Evolutionary conservation across 1,140 invertebrate species (phyloP), one percentile per base, ranked within the genome.

Genomic region (Scaptodrosophila lebanonensis): DNA sequence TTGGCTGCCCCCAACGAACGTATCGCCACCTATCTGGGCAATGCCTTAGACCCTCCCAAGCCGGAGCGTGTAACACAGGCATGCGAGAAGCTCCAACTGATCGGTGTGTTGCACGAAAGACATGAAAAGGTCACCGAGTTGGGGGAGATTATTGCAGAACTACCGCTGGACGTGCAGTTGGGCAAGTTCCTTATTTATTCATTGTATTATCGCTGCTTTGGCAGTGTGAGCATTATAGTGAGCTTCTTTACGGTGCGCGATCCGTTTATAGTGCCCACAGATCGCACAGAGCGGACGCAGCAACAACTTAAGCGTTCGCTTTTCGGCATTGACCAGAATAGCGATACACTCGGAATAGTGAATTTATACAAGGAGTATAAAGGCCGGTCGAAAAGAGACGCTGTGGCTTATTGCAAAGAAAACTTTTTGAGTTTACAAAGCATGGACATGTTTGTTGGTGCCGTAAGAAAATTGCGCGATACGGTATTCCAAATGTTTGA

Each of bases 161-260:
- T 86, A 13, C 84, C 84, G 0, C 17, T 86, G 5, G 63, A 68
- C 49, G 75, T 85, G 2, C 75, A 84, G 22, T 18, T 97, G 22
- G 95, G 95, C 9, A 97, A 98, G 89, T 95, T 97, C 92, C 84
- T 99, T 22, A 87, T 99, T 0, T 97, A 96, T 84, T 92, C 95
- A 1, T 91, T 96, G 8, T 93, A 98, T 8, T 90, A 98, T 11
- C 96, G 96, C 83, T 99, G 98, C 85, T 87, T 98, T 2, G 96
- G 98, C 88, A 97, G 97, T 11, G 90, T 99, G 30, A 87, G 98
- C n/a, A 98, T 97, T 0, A 94, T 99, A 17, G 95, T 95, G 3
- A 95, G 95, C 82, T 91, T 91, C 51, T 89, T 98, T 36, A 92
- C 95, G 1, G 93, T 97, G 67, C 94, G 93, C 88, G 94, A 95